Evolutionary conservation across 2,888 invertebrate genomes (phyloP).

Genomic region (Pandemis cinnamomeana): DNA sequence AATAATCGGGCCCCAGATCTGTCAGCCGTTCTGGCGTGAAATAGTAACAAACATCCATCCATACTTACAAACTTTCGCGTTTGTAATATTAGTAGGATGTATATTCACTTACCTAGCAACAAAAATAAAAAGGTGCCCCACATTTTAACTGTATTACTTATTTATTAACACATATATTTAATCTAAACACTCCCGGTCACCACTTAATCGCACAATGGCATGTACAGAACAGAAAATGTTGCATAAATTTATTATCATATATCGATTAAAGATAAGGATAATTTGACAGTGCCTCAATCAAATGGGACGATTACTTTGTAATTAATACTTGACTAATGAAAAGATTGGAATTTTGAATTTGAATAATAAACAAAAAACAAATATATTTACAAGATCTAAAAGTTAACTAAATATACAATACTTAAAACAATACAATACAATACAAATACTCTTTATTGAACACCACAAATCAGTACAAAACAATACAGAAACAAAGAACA

Average conservation of each 20-base stretch:
- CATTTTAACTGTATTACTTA: constrained; percentile 14
- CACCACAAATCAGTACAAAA: too few relatives aligned
- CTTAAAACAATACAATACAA: too few relatives aligned
- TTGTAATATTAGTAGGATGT: too few relatives aligned
- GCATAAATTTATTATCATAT: constrained; percentile 11
- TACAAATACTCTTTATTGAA: too few relatives aligned
- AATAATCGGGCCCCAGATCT: too few relatives aligned
- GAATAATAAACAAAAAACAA: too few relatives aligned
- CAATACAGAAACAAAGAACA: too few relatives aligned
- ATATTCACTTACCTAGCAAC: constrained; percentile 24
- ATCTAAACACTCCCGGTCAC: background rate
- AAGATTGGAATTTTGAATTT: too few relatives aligned
- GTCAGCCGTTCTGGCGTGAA: too few relatives aligned
- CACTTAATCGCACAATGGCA: background rate
- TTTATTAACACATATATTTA: background rate
- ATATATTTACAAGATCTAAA: too few relatives aligned
- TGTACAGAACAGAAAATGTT: constrained; percentile 19
- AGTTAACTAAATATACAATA: too few relatives aligned
- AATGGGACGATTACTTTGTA: background rate
- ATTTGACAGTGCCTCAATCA: constrained; percentile 31
- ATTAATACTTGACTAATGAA: background rate
- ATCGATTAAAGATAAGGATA: constrained; percentile 28
- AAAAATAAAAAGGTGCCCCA: constrained; percentile 10
- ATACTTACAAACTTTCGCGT: background rate
- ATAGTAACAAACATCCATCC: too few relatives aligned